phyloP scores from a whole-genome alignment of 2,113 vertebrate genomes.

The Marmota monax region DNA sequence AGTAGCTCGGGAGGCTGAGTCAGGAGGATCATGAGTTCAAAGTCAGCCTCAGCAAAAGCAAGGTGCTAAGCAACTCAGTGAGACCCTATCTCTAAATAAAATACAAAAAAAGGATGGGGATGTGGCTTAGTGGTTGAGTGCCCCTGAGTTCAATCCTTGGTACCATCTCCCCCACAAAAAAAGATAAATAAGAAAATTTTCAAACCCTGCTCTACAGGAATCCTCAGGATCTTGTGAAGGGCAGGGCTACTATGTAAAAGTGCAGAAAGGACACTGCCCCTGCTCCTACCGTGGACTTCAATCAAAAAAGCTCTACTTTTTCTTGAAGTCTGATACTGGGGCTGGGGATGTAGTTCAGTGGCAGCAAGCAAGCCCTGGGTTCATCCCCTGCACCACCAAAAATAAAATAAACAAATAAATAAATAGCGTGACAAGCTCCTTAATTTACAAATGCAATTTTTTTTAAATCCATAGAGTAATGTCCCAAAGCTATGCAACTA shows the following conservation, averaged over 20 bases:
- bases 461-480: neutral
- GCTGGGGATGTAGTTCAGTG: neutral
- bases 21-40: no score
- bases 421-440: neutral
- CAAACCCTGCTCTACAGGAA: neutral
- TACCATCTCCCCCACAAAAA: no score
- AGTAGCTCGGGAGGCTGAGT: no score
- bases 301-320: neutral
- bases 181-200: neutral
- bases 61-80: no score
- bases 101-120: no score
- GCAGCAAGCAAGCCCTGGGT: neutral
- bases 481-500: neutral
- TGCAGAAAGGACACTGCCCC: neutral
- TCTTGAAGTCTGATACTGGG: slow-evolving; percentile 21
- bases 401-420: neutral
- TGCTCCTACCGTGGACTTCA: neutral
- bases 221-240: neutral
- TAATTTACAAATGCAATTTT: slow-evolving; percentile 25
- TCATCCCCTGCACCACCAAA: neutral
- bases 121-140: no score
- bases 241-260: neutral
- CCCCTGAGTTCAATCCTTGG: no score
- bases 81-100: no score
- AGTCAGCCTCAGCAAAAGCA: no score